Evolutionary conservation across 1,140 invertebrate genomes (phyloP).

Genomic region (roundworm (Caenorhabditis elegans)): WBcel235 BX284603.4:11886501-11887000

Average conservation of each 20-base stretch:
- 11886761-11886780: neutral
- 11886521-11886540: neutral
- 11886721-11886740: neutral
- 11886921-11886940: too few relatives aligned
- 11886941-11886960: too few relatives aligned
- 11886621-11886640: slow-evolving; percentile 45
- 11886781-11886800: slow-evolving; percentile 10
- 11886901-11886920: slow-evolving; percentile 52
- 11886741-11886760: neutral
- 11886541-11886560: neutral
- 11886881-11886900: slow-evolving; percentile 53
- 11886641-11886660: slow-evolving; percentile 56
- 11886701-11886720: slow-evolving; percentile 49
- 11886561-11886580: neutral
- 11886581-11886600: neutral
- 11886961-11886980: too few relatives aligned
- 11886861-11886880: slow-evolving; percentile 51
- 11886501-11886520: neutral
- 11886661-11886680: slow-evolving; percentile 62
- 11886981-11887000: too few relatives aligned
- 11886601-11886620: neutral
- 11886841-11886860: slow-evolving; percentile 59
- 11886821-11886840: slow-evolving; percentile 43
- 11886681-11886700: slow-evolving; percentile 59
- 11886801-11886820: slow-evolving; percentile 38